Base-by-base conservation (phyloP, 1,140 invertebrate species). In the Venturia canescens region DNA sequence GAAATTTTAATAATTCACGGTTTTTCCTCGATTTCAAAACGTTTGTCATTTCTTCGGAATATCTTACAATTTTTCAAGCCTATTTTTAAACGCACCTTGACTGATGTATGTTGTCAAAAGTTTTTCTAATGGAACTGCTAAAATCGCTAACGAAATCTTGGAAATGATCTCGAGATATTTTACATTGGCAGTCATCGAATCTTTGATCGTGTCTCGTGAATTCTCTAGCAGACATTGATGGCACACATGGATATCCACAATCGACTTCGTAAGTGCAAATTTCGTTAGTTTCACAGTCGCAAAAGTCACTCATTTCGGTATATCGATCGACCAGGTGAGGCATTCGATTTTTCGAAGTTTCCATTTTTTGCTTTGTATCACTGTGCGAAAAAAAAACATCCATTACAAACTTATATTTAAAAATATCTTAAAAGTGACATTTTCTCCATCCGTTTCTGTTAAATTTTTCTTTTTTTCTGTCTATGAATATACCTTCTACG, bases 101-200 rank as follows among this genome's bases (percentile, higher is more conserved):
- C 16, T 79, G 11, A 53, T 84, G 44, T 16, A 84, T 78, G 48
- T 80, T 82, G 34, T 84, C 83, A 72, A 84, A 84, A 48, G 83
- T 84, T 26, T 82, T 70, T 57, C 29, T 26, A 34, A 84, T 84
- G 9, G 79, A 82, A 23, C 18, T 23, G 16, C 78, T 69, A 15
- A 84, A 76, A 76, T 84, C 80, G 18, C 78, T 79, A 27, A 84
- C 72, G 23, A 63, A 63, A 63, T 63, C 9, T 13, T 63, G n/a
- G 23, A 63, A 63, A 63, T n/a, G 23, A 63, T 63, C 21, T 23
- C 60, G 60, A 6, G n/a, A 0, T 4, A 63, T 23, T 23, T 27
- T 3, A 23, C 60, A 63, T 23, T 23, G 0, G 13, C 60, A 63
- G 7, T 63, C 21, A 23, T 63, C 60, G 11, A 63, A 23, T 26